phyloP scores from a whole-genome alignment of 2,888 invertebrate species.

The Mantis religiosa region DNA sequence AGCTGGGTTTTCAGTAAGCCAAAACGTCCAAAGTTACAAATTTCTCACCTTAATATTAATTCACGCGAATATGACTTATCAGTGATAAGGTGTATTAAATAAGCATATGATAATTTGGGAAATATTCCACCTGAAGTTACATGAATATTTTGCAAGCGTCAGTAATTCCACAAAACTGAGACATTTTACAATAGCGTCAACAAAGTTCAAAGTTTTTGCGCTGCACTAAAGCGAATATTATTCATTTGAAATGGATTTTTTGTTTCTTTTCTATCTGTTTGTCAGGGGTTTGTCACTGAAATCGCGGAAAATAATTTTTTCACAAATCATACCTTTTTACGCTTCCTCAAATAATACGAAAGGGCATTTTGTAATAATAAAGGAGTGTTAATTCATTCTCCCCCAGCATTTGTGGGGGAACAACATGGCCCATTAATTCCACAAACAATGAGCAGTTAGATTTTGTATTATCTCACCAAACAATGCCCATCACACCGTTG shows the following conservation, averaged over 20 bases:
- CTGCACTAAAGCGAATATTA: background rate
- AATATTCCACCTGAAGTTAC: too few species aligned
- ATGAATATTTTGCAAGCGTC: too few species aligned
- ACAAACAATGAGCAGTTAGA: background rate
- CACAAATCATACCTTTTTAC: background rate
- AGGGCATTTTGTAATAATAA: background rate
- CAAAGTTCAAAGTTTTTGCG: background rate
- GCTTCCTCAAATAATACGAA: background rate
- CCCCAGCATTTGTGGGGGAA: background rate
- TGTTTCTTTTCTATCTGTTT: background rate
- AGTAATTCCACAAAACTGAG: too few species aligned
- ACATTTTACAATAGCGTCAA: background rate
- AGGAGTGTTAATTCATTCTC: background rate
- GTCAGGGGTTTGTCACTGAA: background rate
- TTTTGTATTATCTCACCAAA: background rate
- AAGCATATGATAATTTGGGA: too few species aligned
- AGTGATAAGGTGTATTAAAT: too few species aligned
- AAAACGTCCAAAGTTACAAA: too few species aligned
- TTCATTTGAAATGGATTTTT: background rate
- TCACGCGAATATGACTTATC: too few species aligned
- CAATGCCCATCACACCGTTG: background rate
- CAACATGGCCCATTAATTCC: background rate
- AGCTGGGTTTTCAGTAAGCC: too few species aligned
- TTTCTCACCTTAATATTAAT: too few species aligned
- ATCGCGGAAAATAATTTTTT: background rate